Evolutionary conservation across 2,888 invertebrate genomes (phyloP), one percentile per base, ranked within the genome.

Genomic region (Drosophila mimica): DNA sequence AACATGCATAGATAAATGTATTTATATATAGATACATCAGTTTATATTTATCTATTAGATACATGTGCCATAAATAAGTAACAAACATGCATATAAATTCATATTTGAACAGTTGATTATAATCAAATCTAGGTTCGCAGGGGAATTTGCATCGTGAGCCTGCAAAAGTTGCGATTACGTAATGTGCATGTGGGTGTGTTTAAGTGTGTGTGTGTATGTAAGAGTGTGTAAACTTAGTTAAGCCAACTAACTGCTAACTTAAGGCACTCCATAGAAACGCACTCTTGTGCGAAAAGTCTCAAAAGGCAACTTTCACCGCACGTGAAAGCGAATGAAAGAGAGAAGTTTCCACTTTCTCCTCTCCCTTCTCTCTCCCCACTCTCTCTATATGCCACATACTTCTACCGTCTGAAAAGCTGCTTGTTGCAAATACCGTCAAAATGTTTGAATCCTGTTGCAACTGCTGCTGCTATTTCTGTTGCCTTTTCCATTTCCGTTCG

Each of bases 41-140:
- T 5, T n/a, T 15, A 15, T 20, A 46, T 13, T 0, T 43, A 20
- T 31, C 25, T 13, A n/a, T 17, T 51, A n/a, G 6, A 31, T 34
- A 33, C 4, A n/a, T 31, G 17, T 49, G 13, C 4, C 6, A 1
- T n/a, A 31, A 48, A 40, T 40, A 40, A 28, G 15, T 4, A 28
- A 15, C 25, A 25, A 15, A 0, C 15, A 13, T 8, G 3, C 4
- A 59, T 15, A 38, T 40, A 52, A 34, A 70, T 58, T 56, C 40
- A 34, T 52, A 49, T 74, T 54, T 71, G 59, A 53, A 40, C 52
- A 52, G 59, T 62, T 82, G 77, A 81, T 83, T 82, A 66, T 84
- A 90, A 89, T 90, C 87, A 70, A 74, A 90, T 89, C 87, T 82
- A 65, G 67, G 54, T 28, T 52, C 64, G 40, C 75, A 57, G 40